Percentiles rank a stretch among this genome's conserved stretches.
These are phyloP conservation scores for Julus scanicus DNA, from an alignment of 2,888 invertebrate species.

Conservation along the genomic window DNA sequence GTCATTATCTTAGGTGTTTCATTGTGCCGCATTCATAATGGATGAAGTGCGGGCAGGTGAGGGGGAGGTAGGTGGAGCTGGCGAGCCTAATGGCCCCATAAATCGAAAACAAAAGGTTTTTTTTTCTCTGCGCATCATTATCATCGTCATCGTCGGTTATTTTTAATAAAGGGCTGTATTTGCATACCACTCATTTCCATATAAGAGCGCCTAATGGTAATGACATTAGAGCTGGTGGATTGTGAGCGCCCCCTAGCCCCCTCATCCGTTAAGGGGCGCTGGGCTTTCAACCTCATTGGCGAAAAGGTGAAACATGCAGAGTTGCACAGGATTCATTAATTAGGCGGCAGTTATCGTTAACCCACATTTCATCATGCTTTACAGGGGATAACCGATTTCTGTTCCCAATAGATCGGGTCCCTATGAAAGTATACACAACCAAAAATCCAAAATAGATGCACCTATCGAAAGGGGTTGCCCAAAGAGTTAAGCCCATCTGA, in stretches of 20 bases:
- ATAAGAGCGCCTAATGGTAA: constrained; percentile 33
- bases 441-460: too few species aligned
- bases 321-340: too few species aligned
- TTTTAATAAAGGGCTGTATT: constrained; percentile 33
- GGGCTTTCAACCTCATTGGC: too few species aligned
- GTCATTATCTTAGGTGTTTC: constrained; percentile 50
- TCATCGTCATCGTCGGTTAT: constrained; percentile 33
- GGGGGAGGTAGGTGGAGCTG: constrained; percentile 39
- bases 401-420: too few species aligned
- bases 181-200: constrained; percentile 12
- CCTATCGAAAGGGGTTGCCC: too few species aligned
- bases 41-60: constrained; percentile 49
- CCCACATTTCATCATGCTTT: too few species aligned
- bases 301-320: too few species aligned
- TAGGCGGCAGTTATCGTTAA: not conserved
- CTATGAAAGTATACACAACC: too few species aligned
- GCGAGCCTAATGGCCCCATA: constrained; percentile 33
- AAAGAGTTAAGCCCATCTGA: too few species aligned
- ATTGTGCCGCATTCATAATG: constrained; percentile 47
- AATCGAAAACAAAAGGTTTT: constrained; percentile 18
- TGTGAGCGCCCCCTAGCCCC: not conserved
- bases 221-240: not conserved
- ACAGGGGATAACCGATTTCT: too few species aligned
- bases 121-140: not conserved
- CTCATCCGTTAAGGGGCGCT: not conserved